These are phyloP conservation scores for Zeugodacus cucurbitae DNA, from an alignment of 1,140 invertebrate species.

Conservation along the genomic window DNA sequence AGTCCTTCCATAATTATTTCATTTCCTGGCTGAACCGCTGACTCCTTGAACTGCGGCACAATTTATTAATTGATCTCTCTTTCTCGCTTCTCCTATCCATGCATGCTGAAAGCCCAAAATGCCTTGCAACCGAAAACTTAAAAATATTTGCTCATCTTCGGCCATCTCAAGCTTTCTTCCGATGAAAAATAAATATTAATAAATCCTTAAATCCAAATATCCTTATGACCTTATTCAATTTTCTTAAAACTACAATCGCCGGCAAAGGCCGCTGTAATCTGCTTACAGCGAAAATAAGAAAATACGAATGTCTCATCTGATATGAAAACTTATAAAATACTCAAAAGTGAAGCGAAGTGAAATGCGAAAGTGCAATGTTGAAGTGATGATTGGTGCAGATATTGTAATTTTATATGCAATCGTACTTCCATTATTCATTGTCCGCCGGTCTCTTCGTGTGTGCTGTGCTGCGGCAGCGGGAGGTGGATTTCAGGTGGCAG, in stretches of 20 bases:
- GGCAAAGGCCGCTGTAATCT: background rate
- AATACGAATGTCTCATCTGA: background rate
- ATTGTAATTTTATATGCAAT: slow-evolving; percentile 35
- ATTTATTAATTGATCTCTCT: background rate
- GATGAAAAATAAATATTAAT: slow-evolving; percentile 21
- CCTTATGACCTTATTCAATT: background rate
- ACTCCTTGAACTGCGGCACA: background rate
- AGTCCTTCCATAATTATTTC: background rate
- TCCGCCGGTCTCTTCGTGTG: background rate
- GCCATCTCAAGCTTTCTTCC: background rate
- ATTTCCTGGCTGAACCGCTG: background rate
- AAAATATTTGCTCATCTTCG: background rate
- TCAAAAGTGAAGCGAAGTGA: background rate
- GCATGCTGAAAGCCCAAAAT: background rate
- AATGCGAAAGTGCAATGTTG: slow-evolving; percentile 9
- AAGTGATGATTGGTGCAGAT: slow-evolving; percentile 31
- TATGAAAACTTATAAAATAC: slow-evolving; percentile 24
- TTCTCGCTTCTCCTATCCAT: background rate
- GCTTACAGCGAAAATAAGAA: background rate
- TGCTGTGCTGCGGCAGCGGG: background rate
- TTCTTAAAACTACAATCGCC: background rate
- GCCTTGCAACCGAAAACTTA: background rate
- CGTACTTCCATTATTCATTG: slow-evolving; percentile 14
- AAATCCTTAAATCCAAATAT: background rate
- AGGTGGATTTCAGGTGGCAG: background rate